Conservation (phyloP, 2,797 vertebrate genomes). For the Ceryle rudis region DNA sequence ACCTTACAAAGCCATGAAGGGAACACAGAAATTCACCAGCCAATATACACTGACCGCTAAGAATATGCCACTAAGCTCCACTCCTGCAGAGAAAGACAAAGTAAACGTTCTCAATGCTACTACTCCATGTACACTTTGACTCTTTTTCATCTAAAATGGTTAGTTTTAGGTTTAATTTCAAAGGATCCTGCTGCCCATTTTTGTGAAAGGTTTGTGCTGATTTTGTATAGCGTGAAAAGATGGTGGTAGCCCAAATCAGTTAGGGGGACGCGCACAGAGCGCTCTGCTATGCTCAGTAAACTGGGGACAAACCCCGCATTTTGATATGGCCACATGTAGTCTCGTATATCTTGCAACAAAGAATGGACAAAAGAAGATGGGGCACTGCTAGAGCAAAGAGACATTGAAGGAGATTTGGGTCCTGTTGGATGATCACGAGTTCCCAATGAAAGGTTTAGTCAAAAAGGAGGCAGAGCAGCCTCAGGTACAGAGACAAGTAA, state of each 20-base stretch:
- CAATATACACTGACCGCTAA: not conserved
- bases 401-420: not conserved
- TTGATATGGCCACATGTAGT: not conserved
- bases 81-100: not conserved
- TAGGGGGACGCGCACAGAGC: not conserved
- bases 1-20: not conserved
- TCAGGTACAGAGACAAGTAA: not conserved
- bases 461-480: not conserved
- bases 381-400: not conserved
- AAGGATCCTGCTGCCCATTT: not conserved
- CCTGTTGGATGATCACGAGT: not conserved
- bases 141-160: not conserved
- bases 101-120: not conserved
- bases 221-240: not conserved
- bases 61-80: not conserved
- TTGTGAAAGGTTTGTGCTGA: not conserved
- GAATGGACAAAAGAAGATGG: not conserved
- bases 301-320: not conserved
- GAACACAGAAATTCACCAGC: not conserved
- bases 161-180: not conserved
- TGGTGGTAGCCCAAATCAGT: not conserved
- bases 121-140: fast-evolving
- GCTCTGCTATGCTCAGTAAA: not conserved
- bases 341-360: not conserved
- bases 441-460: not conserved